Evolutionary conservation across 1,140 invertebrate species (phyloP).

Genomic region (Drosophila bifasciata): DNA sequence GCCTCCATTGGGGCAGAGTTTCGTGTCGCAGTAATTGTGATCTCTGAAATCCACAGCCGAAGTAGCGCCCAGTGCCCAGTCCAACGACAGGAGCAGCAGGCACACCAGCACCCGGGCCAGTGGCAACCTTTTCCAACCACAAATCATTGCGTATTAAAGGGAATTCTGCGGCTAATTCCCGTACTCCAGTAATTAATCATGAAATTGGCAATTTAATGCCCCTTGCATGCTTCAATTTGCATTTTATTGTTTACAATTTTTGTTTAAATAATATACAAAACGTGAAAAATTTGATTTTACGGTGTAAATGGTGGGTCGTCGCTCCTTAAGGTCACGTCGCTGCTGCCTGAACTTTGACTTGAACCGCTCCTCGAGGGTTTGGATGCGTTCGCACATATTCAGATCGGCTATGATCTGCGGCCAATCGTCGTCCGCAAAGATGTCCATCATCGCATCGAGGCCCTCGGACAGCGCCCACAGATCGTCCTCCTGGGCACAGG

Average conservation of each 20-base stretch:
- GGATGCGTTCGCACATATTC: constrained; percentile 86
- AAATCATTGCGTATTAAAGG: constrained; percentile 13
- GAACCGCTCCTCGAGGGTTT: constrained; percentile 86
- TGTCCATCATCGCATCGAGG: constrained; percentile 90
- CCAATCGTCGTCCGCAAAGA: constrained; percentile 91
- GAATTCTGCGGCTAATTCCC: no score
- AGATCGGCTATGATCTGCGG: constrained; percentile 87
- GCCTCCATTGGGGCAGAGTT: neutral
- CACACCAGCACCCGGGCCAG: neutral
- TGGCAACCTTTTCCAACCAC: constrained; percentile 4
- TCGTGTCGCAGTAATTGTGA: constrained; percentile 12
- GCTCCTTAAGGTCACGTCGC: constrained; percentile 87
- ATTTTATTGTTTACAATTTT: constrained; percentile 58
- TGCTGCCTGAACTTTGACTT: constrained; percentile 88
- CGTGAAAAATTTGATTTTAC: constrained; percentile 88
- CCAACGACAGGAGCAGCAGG: neutral
- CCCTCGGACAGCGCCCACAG: constrained; percentile 90
- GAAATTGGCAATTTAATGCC: no score
- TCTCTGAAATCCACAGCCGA: no score
- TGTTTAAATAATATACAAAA: constrained; percentile 88
- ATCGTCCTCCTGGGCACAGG: constrained; percentile 79
- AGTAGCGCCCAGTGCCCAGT: no score
- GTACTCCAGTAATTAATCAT: no score
- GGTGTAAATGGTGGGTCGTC: constrained; percentile 88
- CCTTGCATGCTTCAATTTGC: no score